Conservation (phyloP, 1,140 invertebrate species). For the Galendromus occidentalis region DNA sequence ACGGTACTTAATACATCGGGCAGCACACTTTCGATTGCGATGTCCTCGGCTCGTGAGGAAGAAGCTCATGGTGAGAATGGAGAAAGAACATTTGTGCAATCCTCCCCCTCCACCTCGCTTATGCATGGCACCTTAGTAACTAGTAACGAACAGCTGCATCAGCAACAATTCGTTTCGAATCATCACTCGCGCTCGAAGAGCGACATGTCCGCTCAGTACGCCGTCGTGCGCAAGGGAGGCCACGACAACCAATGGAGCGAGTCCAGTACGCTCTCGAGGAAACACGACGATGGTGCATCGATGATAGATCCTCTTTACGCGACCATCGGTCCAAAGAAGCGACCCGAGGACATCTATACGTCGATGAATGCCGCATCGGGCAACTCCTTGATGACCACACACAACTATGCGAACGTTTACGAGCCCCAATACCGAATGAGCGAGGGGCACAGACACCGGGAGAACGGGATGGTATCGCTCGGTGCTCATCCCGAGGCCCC, state of each 20-base stretch:
- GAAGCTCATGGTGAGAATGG: no score
- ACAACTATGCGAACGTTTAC: conserved; percentile 1
- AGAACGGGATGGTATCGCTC: neutral
- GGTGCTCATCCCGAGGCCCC: neutral
- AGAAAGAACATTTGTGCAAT: no score
- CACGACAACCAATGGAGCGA: no score
- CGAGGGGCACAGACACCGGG: neutral
- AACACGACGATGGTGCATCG: no score
- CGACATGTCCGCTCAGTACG: no score
- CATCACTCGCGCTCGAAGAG: no score
- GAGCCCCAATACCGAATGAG: conserved; percentile 10
- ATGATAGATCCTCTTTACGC: neutral
- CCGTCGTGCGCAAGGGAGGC: no score
- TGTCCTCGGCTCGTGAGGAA: neutral
- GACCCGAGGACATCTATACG: neutral
- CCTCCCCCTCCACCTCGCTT: no score
- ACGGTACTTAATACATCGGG: conserved; percentile 8
- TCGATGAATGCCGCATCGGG: neutral
- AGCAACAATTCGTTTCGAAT: no score
- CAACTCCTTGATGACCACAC: neutral
- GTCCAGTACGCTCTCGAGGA: no score
- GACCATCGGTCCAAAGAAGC: neutral
- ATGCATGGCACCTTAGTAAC: no score
- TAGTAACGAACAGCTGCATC: no score
- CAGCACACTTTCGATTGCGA: conserved; percentile 3